phyloP scores from a whole-genome alignment of 2,888 invertebrate genomes.

The Lycophotia porphyrea region DNA sequence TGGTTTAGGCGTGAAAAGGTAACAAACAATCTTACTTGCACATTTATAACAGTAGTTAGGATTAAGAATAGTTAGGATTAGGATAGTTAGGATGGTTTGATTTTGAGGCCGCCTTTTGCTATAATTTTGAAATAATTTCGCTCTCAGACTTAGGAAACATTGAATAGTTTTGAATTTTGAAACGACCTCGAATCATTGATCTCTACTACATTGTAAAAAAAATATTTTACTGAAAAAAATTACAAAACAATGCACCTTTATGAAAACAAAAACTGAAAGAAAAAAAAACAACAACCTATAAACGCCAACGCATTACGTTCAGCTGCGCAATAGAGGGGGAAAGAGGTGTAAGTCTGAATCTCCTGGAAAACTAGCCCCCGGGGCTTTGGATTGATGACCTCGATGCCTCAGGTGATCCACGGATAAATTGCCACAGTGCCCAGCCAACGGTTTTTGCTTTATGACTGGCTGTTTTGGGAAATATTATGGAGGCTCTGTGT shows the following conservation, averaged over 20 bases:
- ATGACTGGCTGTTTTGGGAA: slow-evolving; percentile 68
- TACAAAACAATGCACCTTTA: background rate
- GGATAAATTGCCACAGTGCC: slow-evolving; percentile 71
- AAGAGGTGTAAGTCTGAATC: slow-evolving; percentile 77
- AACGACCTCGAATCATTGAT: background rate
- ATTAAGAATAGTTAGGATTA: too few relatives aligned
- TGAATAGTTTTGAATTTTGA: background rate
- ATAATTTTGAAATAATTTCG: background rate
- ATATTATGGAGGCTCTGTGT: slow-evolving; percentile 56
- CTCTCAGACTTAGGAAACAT: background rate
- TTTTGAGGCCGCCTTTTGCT: background rate
- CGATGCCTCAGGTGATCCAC: slow-evolving; percentile 82
- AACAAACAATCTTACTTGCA: too few relatives aligned
- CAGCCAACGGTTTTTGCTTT: slow-evolving; percentile 70
- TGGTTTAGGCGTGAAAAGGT: too few relatives aligned
- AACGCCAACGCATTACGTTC: slow-evolving; percentile 67
- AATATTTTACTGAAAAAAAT: background rate
- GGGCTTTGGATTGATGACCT: slow-evolving; percentile 85
- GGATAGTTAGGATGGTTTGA: too few relatives aligned
- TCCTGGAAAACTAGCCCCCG: slow-evolving; percentile 80
- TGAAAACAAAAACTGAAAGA: background rate
- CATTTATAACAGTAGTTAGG: too few relatives aligned
- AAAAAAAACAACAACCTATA: slow-evolving; percentile 43
- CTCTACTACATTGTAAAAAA: background rate
- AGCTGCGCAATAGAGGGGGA: slow-evolving; percentile 77